Base-by-base conservation (phyloP, 2,113 vertebrate genomes). In the Triplophysa dalaica region DNA sequence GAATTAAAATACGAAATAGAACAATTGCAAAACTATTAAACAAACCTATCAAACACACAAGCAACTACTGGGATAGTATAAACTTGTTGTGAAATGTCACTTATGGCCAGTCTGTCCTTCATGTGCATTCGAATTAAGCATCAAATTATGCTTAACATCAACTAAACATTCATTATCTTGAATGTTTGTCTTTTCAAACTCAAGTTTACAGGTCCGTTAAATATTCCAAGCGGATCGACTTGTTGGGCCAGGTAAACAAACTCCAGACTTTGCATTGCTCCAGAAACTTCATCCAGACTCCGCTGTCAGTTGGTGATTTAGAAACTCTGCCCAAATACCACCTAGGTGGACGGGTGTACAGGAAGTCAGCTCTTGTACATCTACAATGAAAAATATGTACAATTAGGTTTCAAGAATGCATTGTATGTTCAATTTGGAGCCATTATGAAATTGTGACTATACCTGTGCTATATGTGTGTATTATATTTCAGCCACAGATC, bases 181-280 rank as follows among this genome's bases (percentile, higher is more conserved):
- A 43, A 41, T 43, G 1, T 66, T 19, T 41, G 19, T 60, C 10
- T 61, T 64, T 64, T 66, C n/a, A 66, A 21, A 66, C 19, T 67
- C 10, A 65, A 65, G 43, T 48, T 69, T 10, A 50, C 21, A 69
- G 22, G 22, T 54, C 67, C 45, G 29, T 54, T 22, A 70, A 70
- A 29, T 70, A 54, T 52, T 4, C 11, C 8, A 13, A 52, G 43
- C 24, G 14, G 45, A 54, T 52, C 66, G 13, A 17, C 41, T 50
- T 50, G 14, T 29, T 70, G 24, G 2, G 4, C 16, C 24, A 70
- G 24, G 26, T 7, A 54, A 69, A 70, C 48, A 33, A 70, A 70
- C 2, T n/a, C 24, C 45, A 7, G 4, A 70, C 16, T 70, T 14
- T 17, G 12, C 5, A 1, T 10, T 33, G 24, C 48, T 56, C 26